Base-by-base conservation (phyloP, 2,888 invertebrate genomes). In the Agelastica alni region DNA sequence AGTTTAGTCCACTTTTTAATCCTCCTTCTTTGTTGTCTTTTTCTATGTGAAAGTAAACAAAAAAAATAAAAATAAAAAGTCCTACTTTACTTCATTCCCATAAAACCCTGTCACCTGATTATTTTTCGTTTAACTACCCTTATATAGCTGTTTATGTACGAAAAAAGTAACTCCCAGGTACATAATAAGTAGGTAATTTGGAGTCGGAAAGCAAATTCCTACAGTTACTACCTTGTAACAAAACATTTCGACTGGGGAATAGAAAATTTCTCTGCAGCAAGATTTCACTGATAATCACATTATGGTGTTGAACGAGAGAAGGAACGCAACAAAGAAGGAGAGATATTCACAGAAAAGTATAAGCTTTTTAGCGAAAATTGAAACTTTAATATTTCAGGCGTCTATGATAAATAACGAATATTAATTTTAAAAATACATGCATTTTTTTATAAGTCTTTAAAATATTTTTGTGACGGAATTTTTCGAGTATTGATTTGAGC, bases 211-310 rank as follows among this genome's bases (percentile, higher is more conserved):
- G 17, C 36, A 36, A 18, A 18, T 17, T 17, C 17, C 36, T 36
- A n/a, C 36, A 36, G 36, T 36, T 36, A 18, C 18, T 36, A 17
- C 36, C 14, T 36, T 34, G 31, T 32, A 32, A 45, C 12, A 14
- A 47, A 36, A 22, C 22, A 46, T 26, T 20, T n/a, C 26, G 28
- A 36, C 20, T 3, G 16, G 26, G n/a, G 17, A 26, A 26, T n/a
- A 46, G 46, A 34, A 16, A 36, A 37, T 47, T 47, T 22, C 16
- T 12, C 26, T 12, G 9, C 26, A 30, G 28, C 20, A 6, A 39
- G 47, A 39, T 48, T 48, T 39, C 18, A 5, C 26, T 39, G 39
- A 48, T 48, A 48, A 48, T 48, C 39, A 48, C 30, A 48, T 39
- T 39, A 31, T 39, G 13, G 20, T 30, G 30, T 30, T 13, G 14